Evolutionary conservation across 2,113 vertebrate genomes (phyloP).

Genomic region (Entomyzon cyanotis): DNA sequence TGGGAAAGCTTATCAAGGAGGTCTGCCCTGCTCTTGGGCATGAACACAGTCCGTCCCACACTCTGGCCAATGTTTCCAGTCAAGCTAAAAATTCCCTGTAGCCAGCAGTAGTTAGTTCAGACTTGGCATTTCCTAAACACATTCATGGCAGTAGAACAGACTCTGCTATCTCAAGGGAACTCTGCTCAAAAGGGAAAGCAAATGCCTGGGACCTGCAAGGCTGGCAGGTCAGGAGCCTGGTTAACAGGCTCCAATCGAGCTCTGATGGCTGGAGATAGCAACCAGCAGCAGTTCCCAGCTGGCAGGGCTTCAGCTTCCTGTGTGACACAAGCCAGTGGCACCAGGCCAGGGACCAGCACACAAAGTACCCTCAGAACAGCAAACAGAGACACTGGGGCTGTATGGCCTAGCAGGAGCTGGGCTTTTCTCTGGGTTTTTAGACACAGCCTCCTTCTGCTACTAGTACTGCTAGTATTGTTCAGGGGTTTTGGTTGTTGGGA

Average conservation of each 20-base stretch:
- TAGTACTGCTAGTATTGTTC: not conserved
- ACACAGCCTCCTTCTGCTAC: not conserved
- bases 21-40: not conserved
- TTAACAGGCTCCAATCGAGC: not conserved
- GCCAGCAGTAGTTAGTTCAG: not conserved
- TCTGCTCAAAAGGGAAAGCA: not conserved
- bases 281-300: not conserved
- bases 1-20: not conserved
- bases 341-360: not conserved
- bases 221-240: not conserved
- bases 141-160: not conserved
- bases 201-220: not conserved
- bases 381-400: not conserved
- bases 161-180: not conserved
- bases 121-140: not conserved
- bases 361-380: constrained; percentile 46
- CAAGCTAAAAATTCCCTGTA: not conserved
- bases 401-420: not conserved
- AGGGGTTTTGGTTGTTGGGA: not conserved
- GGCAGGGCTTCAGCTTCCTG: constrained; percentile 36
- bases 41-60: not conserved
- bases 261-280: not conserved
- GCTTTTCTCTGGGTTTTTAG: not conserved
- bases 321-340: not conserved
- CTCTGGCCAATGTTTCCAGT: not conserved